Evolutionary conservation across 2,113 vertebrate genomes (phyloP).

Genomic region (Dermatemys mawii): DNA sequence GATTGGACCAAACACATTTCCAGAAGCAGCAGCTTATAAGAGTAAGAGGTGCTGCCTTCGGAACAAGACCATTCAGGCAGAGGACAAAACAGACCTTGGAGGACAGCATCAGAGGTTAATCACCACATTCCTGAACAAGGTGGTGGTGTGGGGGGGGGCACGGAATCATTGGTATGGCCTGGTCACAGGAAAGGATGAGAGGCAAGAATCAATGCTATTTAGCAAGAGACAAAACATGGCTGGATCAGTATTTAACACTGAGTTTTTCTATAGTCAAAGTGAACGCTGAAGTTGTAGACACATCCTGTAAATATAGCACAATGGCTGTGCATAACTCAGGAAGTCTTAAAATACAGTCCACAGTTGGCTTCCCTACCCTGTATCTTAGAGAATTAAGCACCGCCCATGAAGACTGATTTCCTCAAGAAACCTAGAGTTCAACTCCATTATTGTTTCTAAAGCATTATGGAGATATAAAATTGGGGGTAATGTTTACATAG

Average conservation of each 20-base stretch:
- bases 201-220: neutral
- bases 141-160: too few species aligned
- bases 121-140: neutral
- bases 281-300: neutral
- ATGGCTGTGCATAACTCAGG: accelerated
- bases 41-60: accelerated
- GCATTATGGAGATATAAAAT: neutral
- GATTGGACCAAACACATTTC: neutral
- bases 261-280: neutral
- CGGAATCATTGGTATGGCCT: neutral
- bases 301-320: accelerated
- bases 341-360: neutral
- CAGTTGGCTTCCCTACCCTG: accelerated
- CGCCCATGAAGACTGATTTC: accelerated
- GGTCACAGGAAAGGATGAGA: neutral
- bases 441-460: neutral
- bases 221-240: neutral
- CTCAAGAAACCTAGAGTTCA: neutral
- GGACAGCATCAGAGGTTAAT: neutral
- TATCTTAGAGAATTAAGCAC: accelerated
- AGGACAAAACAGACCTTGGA: accelerated
- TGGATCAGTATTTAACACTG: neutral
- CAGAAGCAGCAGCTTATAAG: neutral
- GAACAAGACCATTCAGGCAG: neutral
- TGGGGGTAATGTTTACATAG: neutral